Base-by-base conservation (phyloP, 2,113 vertebrate genomes). In the Aythya baeri region DNA sequence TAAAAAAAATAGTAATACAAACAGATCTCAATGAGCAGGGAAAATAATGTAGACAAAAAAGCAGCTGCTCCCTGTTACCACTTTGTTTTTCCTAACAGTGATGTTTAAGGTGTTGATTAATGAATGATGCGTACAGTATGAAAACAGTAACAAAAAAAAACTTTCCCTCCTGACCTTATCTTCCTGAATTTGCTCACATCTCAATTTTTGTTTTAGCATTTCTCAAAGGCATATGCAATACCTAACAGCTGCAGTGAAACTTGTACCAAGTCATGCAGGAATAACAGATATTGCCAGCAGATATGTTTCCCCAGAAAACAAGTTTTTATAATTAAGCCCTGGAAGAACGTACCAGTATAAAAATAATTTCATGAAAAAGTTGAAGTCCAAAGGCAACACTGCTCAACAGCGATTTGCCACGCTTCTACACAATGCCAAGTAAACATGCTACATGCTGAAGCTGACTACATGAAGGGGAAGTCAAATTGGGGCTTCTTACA, bases 341-440 rank as follows among this genome's bases (percentile, higher is more conserved):
- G 27, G 15, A 67, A 79, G 29, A 68, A 88, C 0, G 1, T 10
- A 55, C 17, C 11, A n/a, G 52, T 36, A 36, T 21, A 17, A 49
- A 27, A 57, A 55, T 27, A 21, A 66, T 43, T 73, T 46, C 34
- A 41, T 6, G 14, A 14, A 23, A 5, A n/a, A n/a, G 27, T 13
- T 44, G 5, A 38, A 25, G 23, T 20, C 18, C 70, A 32, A 22
- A 34, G 31, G n/a, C 22, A 36, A 34, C 7, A 4, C 4, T 3
- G 36, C 17, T 10, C n/a, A 22, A 41, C 26, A 21, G n/a, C 0
- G 12, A 59, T 44, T 1, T 79, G 67, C 34, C 61, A 25, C 44
- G 5, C 20, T 6, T 3, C n/a, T 25, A 5, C 0, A 18, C 10
- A 13, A 36, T 0, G 16, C 23, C 9, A 46, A 57, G 23, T 31